Evolutionary conservation across 2,888 invertebrate species (phyloP), one percentile per base, ranked within the genome.

Genomic region (Incurvaria masculella): DNA sequence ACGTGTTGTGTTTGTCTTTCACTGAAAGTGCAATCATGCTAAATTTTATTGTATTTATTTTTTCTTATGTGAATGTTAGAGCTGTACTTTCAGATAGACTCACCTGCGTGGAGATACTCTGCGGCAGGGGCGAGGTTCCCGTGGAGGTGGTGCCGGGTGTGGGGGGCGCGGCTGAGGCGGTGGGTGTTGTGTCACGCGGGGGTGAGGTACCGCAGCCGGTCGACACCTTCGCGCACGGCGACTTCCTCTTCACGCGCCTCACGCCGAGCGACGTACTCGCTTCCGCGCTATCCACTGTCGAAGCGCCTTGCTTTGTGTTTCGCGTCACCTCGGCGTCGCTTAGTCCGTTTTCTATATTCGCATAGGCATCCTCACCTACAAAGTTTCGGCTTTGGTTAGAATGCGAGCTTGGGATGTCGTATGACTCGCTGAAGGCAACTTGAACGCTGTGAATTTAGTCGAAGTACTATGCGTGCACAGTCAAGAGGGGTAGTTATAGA

Each of bases 21-120:
- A n/a, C n/a, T n/a, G n/a, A n/a, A n/a, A n/a, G n/a, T n/a, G n/a
- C n/a, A n/a, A n/a, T n/a, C n/a, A n/a, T n/a, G n/a, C n/a, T n/a
- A n/a, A n/a, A n/a, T n/a, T n/a, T n/a, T n/a, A n/a, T n/a, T n/a
- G n/a, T n/a, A n/a, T n/a, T n/a, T n/a, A n/a, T n/a, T n/a, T n/a
- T n/a, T n/a, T n/a, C n/a, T n/a, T n/a, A n/a, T n/a, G n/a, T n/a
- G n/a, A n/a, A n/a, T n/a, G n/a, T n/a, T n/a, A n/a, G n/a, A n/a
- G n/a, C n/a, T n/a, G n/a, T n/a, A n/a, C n/a, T n/a, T n/a, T n/a
- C n/a, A 44, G 21, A 19, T 21, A 40, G 38, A 26, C 53, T 57
- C 62, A 88, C 90, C 83, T 94, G 93, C 20, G 93, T 94, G 21
- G 92, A 90, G 61, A 90, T 91, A 63, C 79, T 90, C 68, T 93